A percentile compares a stretch with the other conserved stretches of the same genome.
phyloP scores from a whole-genome alignment of 2,888 invertebrate species.

The Argynnis bischoffii region DNA sequence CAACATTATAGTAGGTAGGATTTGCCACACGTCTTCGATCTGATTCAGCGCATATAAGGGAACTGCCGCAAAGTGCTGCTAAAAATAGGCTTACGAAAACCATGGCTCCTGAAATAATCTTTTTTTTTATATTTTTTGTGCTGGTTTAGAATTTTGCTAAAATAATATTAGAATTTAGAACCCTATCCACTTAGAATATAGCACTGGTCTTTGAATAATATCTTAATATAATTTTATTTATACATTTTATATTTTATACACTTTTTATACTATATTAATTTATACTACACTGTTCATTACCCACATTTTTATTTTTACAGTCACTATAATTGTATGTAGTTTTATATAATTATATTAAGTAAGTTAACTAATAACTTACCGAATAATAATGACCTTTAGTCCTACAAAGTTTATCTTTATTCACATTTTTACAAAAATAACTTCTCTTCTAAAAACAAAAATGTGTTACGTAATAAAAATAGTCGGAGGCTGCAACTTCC shows the following conservation, averaged over 20 bases:
- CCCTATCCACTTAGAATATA: too few species aligned
- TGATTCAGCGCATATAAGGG: constrained; percentile 54
- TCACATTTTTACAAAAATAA: constrained; percentile 33
- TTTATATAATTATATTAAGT: not conserved
- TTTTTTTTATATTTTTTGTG: not conserved
- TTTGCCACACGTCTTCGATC: constrained; percentile 77
- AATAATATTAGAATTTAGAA: too few species aligned
- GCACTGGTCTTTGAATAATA: too few species aligned
- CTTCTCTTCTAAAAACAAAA: constrained; percentile 40
- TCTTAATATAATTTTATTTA: too few species aligned
- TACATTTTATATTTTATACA: too few species aligned
- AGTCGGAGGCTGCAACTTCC: constrained; percentile 60
- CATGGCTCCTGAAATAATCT: constrained; percentile 32
- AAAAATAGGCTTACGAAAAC: constrained; percentile 51
- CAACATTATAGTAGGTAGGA: constrained; percentile 91
- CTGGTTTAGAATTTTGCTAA: not conserved
- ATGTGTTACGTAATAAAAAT: constrained; percentile 52
- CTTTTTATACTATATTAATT: too few species aligned
- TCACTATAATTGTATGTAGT: too few species aligned
- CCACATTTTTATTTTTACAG: too few species aligned
- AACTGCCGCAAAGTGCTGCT: constrained; percentile 38
- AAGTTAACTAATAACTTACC: constrained; percentile 5
- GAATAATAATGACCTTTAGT: not conserved
- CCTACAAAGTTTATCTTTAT: constrained; percentile 15
- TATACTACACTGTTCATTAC: too few species aligned